phyloP scores from a whole-genome alignment of 2,888 invertebrate genomes.

The Agonopterix alstromeriana region DNA sequence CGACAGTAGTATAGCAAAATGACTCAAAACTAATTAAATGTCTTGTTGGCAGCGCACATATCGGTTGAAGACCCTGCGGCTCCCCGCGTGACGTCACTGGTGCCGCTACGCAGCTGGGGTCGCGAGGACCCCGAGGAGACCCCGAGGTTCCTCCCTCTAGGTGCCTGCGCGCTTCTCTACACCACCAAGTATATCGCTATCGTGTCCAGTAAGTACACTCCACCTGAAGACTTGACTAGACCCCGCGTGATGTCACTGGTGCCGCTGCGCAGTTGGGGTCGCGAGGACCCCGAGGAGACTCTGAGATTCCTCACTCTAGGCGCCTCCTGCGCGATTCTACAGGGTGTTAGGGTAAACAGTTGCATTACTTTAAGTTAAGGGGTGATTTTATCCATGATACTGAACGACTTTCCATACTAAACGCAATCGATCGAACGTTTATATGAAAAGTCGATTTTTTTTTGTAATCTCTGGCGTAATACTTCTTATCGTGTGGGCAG shows the following conservation, averaged over 20 bases:
- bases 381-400: no score
- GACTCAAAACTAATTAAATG: neutral
- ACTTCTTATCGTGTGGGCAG: no score
- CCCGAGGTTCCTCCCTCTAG: constrained; percentile 44
- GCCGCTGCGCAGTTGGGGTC: constrained; percentile 22
- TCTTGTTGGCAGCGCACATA: constrained; percentile 39
- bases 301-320: constrained; percentile 44
- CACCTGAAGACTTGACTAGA: no score
- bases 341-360: no score
- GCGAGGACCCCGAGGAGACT: constrained; percentile 20
- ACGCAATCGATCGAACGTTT: no score
- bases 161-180: constrained; percentile 37
- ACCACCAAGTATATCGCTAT: constrained; percentile 35
- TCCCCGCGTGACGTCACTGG: constrained; percentile 44
- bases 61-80: constrained; percentile 31
- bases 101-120: constrained; percentile 22
- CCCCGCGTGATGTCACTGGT: constrained; percentile 45
- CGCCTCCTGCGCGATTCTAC: constrained; percentile 35
- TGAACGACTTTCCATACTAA: no score
- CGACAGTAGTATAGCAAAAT: no score
- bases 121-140: constrained; percentile 21
- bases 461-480: no score
- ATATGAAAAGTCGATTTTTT: no score
- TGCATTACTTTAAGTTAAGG: no score
- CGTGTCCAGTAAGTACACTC: constrained; percentile 29